Conservation (phyloP, 2,113 vertebrate genomes). For the Apodemus speciosus region DNA sequence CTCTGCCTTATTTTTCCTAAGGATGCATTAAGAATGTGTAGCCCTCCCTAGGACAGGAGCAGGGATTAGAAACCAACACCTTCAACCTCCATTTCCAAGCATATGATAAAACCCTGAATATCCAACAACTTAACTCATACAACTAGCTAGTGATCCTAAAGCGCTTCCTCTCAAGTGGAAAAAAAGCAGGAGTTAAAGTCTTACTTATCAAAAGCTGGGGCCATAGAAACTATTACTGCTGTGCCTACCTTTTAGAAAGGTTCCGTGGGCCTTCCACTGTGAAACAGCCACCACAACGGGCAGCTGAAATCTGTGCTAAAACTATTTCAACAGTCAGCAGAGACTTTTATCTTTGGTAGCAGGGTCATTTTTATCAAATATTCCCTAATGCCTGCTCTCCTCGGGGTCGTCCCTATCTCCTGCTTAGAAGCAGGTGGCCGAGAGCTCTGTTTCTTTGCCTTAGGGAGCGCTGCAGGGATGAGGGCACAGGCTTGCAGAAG, state of each 20-base stretch:
- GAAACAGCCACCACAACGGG: rapidly evolving
- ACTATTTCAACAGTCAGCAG: background rate
- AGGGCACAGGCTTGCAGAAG: background rate
- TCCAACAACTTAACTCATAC: background rate
- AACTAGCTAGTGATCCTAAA: background rate
- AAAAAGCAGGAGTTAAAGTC: background rate
- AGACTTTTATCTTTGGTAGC: background rate
- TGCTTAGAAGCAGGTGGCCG: background rate
- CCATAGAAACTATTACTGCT: background rate
- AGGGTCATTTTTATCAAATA: background rate
- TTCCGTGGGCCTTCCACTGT: background rate
- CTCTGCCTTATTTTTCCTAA: background rate
- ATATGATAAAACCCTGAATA: background rate
- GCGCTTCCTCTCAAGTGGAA: background rate
- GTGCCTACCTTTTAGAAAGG: background rate
- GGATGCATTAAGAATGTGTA: background rate
- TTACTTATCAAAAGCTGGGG: constrained; percentile 5
- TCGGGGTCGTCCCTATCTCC: background rate
- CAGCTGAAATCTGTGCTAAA: rapidly evolving
- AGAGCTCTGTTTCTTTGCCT: background rate
- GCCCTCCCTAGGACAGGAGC: background rate
- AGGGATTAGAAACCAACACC: background rate
- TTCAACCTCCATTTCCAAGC: background rate
- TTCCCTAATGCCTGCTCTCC: too few species aligned
- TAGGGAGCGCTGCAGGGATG: background rate